These are phyloP conservation scores for Cyanoderma ruficeps DNA, from an alignment of 2,113 vertebrate species.

Conservation along the genomic window DNA sequence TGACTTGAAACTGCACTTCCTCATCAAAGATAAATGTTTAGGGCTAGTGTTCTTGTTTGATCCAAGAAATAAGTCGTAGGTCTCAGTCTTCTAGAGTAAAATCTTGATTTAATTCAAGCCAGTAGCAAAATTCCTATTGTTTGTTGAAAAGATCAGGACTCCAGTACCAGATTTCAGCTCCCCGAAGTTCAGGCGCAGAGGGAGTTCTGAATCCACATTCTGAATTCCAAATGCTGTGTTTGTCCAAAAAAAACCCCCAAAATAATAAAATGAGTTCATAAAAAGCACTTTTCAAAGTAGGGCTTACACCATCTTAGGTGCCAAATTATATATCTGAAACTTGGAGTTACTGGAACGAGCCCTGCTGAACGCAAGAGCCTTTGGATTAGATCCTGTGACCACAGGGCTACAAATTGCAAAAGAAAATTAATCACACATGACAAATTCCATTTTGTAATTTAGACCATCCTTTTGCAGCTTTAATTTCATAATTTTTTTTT, in stretches of 20 bases:
- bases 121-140: constrained; percentile 56
- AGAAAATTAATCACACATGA: background rate
- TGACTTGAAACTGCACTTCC: constrained; percentile 33
- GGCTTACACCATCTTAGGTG: background rate
- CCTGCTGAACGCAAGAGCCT: background rate
- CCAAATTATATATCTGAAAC: background rate
- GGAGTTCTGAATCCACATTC: constrained; percentile 23
- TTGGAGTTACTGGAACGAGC: background rate
- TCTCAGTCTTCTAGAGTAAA: constrained; percentile 7
- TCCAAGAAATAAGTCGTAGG: constrained; percentile 23
- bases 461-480: background rate
- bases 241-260: background rate
- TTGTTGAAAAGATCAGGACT: constrained; percentile 36
- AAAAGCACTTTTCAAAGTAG: background rate
- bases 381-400: background rate
- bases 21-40: constrained; percentile 59
- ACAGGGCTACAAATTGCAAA: background rate
- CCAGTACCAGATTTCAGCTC: background rate
- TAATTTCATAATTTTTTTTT: background rate
- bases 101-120: constrained; percentile 50
- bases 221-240: background rate
- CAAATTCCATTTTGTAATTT: background rate
- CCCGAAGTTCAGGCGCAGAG: constrained; percentile 13
- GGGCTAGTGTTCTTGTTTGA: constrained; percentile 50
- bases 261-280: background rate